Evolutionary conservation across 2,113 vertebrate species (phyloP), one percentile per base, ranked within the genome.

Genomic region (Nesospiza acunhae): DNA sequence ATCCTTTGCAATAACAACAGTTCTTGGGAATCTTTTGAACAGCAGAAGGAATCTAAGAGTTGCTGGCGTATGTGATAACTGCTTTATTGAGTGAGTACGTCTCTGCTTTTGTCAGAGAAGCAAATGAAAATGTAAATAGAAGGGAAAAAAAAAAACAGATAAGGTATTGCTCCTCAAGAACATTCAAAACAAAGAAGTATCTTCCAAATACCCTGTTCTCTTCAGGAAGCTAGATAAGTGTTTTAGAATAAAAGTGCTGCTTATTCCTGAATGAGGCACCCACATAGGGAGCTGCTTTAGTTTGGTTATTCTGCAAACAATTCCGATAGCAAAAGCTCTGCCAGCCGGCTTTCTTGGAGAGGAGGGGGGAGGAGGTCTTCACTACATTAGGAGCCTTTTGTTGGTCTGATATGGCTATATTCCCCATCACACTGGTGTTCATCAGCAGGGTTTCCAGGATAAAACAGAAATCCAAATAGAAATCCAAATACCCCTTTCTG

Each of bases 291-390:
- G 70, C 85, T 72, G 86, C 69, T 96, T 90, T 70, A 52, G 64
- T 86, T 84, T 53, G 60, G 86, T 78, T 93, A 86, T 96, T 95
- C 93, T 30, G 77, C 96, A 89, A 89, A 88, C 92, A 92, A 90
- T 84, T 80, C 95, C 5, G 5, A 87, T 59, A 75, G 93, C 83
- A 64, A 87, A 80, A 96, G 93, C 88, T 75, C 27, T 75, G 83
- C 76, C 94, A 89, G 83, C 17, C 83, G 1, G 73, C 90, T 84
- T 72, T 47, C 85, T 90, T 23, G 8, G 73, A 59, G n/a, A 80
- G 80, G 76, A 86, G 83, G 75, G 85, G 94, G 94, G 92, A 93
- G 92, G 94, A 96, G 95, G 76, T 90, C 89, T 80, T 94, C 89
- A 27, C 80, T 78, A 63, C 68, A 83, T 96, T 67, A 72, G 73